Base-by-base conservation (phyloP, 2,888 invertebrate genomes). In the Nowickia ferox region DNA sequence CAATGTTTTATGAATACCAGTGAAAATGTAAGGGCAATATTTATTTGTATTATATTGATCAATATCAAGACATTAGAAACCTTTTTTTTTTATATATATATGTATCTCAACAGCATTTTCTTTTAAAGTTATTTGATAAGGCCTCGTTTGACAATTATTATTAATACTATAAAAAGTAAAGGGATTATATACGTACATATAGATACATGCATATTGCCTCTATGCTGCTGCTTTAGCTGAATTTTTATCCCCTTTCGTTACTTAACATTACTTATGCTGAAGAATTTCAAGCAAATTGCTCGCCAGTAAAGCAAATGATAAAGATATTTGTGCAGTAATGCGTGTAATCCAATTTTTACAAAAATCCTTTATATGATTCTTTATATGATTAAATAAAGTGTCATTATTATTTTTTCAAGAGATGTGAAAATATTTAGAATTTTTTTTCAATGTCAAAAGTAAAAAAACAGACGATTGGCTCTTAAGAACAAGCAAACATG, bases 281-380 rank as follows among this genome's bases (percentile, higher is more conserved):
- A 46, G 48, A 30, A 75, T 69, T 53, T 53, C 19, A 44, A 79
- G 57, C 48, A 69, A 79, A 69, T 79, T 80, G 66, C 53, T 75
- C 30, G 30, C 30, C 53, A 46, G 15, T 4, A 71, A 78, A 69
- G 13, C 51, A 57, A 48, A 72, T 82, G 71, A 79, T 82, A 71
- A 66, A 86, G 59, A 66, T 72, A 66, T 82, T 82, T 82, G 69
- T 65, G 63, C 75, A 82, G 51, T 75, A 66, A 75, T 63, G 82
- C 82, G 79, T 86, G 82, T 82, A 82, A 86, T 86, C 65, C 82
- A 81, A 78, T 82, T 53, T 78, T 22, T 57, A 1, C 15, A 51
- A 40, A 69, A 69, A 42, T 68, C 8, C 8, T 19, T 68, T 19
- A 40, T 40, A 40, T 40, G 17, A 46, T 48, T 19, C 30, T 22